Evolutionary conservation across 2,797 vertebrate species (phyloP).

Genomic region (Eurystomus glaucurus): DNA sequence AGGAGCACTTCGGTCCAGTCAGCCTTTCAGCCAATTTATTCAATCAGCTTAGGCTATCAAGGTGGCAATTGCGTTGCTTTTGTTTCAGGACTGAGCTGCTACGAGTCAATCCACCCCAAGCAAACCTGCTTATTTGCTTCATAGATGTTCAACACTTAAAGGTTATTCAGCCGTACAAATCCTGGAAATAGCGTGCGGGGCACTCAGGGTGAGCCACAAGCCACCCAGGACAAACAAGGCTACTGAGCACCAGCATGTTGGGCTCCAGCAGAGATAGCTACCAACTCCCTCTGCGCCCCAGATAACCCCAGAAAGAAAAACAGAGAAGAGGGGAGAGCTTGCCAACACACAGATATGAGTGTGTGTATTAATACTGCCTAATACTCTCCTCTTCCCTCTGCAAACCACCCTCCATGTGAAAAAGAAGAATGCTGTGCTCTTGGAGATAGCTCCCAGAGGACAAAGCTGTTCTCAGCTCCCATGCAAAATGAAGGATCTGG

Average conservation of each 20-base stretch:
- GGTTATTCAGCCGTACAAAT: conserved; percentile 56
- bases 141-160: conserved; percentile 32
- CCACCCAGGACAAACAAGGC: conserved; percentile 57
- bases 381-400: not conserved
- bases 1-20: not conserved
- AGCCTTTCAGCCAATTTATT: conserved; percentile 72
- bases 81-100: conserved; percentile 30
- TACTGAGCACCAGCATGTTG: conserved; percentile 9
- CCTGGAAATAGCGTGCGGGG: not conserved
- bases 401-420: not conserved
- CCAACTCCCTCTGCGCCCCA: not conserved
- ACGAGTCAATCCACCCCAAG: conserved; percentile 44
- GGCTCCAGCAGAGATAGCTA: not conserved
- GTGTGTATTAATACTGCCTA: not conserved
- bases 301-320: not conserved
- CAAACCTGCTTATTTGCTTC: conserved; percentile 60
- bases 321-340: not conserved
- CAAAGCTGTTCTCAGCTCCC: not conserved
- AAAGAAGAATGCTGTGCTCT: not conserved
- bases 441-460: not conserved
- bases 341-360: not conserved
- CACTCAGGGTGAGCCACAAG: conserved; percentile 35
- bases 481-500: conserved; percentile 8
- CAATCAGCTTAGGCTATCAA: conserved; percentile 59
- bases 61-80: conserved; percentile 28